A percentile compares a stretch with the other conserved stretches of the same genome.
phyloP scores from a whole-genome alignment of 1,140 invertebrate species.

The Cyclargus thomasi region DNA sequence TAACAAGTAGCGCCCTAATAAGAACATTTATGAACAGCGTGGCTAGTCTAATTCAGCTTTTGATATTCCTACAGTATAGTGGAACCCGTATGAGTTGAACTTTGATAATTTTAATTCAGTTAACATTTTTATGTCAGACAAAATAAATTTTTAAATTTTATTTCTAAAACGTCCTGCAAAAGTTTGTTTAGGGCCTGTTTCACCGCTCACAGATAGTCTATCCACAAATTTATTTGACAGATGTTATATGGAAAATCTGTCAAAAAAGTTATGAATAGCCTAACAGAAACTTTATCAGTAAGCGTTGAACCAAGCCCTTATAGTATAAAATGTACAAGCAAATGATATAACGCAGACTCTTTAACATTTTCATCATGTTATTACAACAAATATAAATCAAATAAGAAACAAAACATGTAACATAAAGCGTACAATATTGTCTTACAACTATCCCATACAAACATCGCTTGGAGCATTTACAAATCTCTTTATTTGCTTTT shows the following conservation, averaged over 20 bases:
- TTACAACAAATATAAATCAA: background rate
- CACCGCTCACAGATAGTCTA: too few species aligned
- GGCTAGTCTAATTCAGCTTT: slow-evolving; percentile 58
- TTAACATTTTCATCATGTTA: too few species aligned
- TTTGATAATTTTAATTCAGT: background rate
- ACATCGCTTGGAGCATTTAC: background rate
- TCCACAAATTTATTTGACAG: too few species aligned
- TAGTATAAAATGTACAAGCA: too few species aligned
- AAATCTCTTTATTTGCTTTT: slow-evolving; percentile 8
- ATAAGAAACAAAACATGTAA: background rate
- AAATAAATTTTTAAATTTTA: background rate
- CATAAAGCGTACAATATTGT: background rate
- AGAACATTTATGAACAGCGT: slow-evolving; percentile 56
- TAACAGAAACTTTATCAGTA: too few species aligned
- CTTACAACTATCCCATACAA: background rate
- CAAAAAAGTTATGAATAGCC: too few species aligned
- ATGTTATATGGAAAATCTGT: too few species aligned
- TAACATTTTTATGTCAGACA: background rate
- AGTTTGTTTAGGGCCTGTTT: too few species aligned
- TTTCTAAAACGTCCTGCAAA: background rate
- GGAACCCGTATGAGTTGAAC: slow-evolving; percentile 22
- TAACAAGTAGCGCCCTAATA: slow-evolving; percentile 50
- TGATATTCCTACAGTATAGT: slow-evolving; percentile 61
- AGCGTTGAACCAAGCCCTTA: too few species aligned
- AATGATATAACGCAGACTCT: too few species aligned